A percentile compares a stretch with the other conserved stretches of the same genome.
phyloP scores from a whole-genome alignment of 2,888 invertebrate species.

The Aphrophora alni region DNA sequence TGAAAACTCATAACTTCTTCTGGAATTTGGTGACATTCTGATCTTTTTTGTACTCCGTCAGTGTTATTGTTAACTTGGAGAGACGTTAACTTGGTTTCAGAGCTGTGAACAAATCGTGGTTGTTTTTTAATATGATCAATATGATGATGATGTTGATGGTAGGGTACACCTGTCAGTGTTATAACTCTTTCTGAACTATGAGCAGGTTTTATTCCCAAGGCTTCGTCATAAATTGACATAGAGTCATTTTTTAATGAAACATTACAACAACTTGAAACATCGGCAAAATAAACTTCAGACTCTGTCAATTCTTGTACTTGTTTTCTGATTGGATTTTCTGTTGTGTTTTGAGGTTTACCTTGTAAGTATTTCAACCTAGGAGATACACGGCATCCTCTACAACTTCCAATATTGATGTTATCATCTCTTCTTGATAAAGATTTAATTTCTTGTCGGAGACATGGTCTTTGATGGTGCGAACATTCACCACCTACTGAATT shows the following conservation, averaged over 20 bases:
- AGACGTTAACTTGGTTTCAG: not conserved
- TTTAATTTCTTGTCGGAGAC: not conserved
- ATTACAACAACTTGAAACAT: constrained; percentile 80
- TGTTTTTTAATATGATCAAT: constrained; percentile 35
- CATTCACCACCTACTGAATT: not conserved
- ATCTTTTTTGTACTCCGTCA: not conserved
- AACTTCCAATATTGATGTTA: not conserved
- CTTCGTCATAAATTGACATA: constrained; percentile 63
- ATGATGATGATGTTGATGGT: not conserved
- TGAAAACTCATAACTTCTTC: constrained; percentile 35
- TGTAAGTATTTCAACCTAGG: constrained; percentile 59
- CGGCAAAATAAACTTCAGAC: constrained; percentile 85
- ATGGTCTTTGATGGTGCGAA: not conserved
- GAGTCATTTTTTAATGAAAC: constrained; percentile 68
- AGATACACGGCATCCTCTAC: constrained; percentile 51
- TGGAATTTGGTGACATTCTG: constrained; percentile 23
- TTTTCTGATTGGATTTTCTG: constrained; percentile 47
- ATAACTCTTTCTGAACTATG: not conserved
- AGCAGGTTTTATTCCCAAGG: constrained; percentile 16
- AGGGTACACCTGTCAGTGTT: not conserved
- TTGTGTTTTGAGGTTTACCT: constrained; percentile 67
- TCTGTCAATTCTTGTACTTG: constrained; percentile 69
- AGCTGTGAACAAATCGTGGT: constrained; percentile 37
- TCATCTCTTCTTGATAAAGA: not conserved
- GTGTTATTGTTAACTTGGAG: not conserved